Conservation (phyloP, 2,888 invertebrate genomes). For the Drosophila meridiana region DNA sequence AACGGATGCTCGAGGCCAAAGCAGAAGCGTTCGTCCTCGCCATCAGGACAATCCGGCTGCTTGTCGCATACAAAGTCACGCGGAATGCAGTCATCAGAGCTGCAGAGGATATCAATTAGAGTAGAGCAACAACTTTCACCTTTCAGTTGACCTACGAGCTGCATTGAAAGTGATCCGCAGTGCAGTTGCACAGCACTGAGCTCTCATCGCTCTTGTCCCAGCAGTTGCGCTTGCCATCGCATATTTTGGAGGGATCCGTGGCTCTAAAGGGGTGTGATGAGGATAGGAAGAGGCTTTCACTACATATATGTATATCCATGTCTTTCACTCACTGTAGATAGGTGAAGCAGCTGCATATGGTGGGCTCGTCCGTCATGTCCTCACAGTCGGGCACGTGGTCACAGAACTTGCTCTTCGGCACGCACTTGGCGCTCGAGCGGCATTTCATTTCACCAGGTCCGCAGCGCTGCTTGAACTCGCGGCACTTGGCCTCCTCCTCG, state of each 20-base stretch:
- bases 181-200: slow-evolving; percentile 88
- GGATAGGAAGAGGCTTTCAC: neutral
- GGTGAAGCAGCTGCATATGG: slow-evolving; percentile 87
- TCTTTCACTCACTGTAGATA: slow-evolving; percentile 86
- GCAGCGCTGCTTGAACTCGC: slow-evolving; percentile 85
- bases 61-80: slow-evolving; percentile 92
- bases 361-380: slow-evolving; percentile 90
- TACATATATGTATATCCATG: neutral
- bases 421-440: slow-evolving; percentile 89
- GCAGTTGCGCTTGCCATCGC: slow-evolving; percentile 92
- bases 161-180: slow-evolving; percentile 86
- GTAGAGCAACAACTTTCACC: fast-evolving
- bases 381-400: slow-evolving; percentile 89
- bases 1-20: slow-evolving; percentile 85
- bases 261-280: slow-evolving; percentile 79
- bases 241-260: slow-evolving; percentile 89
- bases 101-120: slow-evolving; percentile 29
- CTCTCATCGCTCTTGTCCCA: slow-evolving; percentile 91
- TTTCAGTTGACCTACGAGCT: slow-evolving; percentile 84
- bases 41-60: slow-evolving; percentile 89
- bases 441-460: slow-evolving; percentile 87
- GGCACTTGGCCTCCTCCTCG: slow-evolving; percentile 85
- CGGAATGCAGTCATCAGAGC: slow-evolving; percentile 88
- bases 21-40: slow-evolving; percentile 90
- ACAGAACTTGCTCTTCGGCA: slow-evolving; percentile 89